A percentile compares a stretch with the other conserved stretches of the same genome.
Evolutionary conservation across 2,797 vertebrate genomes (phyloP).

Genomic region (Sorex maritimensis): DNA sequence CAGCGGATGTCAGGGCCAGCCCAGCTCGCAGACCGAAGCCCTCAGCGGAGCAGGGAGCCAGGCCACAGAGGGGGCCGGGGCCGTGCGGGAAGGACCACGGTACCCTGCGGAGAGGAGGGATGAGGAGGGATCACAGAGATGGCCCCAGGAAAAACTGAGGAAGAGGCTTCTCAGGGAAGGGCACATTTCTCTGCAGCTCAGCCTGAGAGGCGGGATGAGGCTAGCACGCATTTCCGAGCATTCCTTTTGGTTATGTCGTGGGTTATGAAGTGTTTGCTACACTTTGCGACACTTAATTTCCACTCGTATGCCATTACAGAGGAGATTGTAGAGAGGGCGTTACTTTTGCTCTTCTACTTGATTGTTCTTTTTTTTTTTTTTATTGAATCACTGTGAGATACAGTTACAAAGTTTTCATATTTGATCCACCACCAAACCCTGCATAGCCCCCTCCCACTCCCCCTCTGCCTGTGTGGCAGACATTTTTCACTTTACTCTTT

Average conservation of each 20-base stretch:
- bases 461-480: too few species aligned
- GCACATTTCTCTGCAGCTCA: too few species aligned
- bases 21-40: not conserved
- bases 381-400: too few species aligned
- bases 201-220: not conserved
- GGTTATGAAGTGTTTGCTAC: not conserved
- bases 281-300: not conserved
- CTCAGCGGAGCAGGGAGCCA: too few species aligned
- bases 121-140: not conserved
- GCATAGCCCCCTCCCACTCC: too few species aligned
- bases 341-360: constrained; percentile 10
- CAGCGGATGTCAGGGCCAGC: not conserved
- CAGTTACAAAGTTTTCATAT: too few species aligned
- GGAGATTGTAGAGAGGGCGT: not conserved
- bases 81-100: not conserved
- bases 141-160: not conserved
- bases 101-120: constrained; percentile 1
- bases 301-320: not conserved
- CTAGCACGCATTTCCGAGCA: not conserved
- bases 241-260: not conserved
- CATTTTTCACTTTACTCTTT: too few species aligned
- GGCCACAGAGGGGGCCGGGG: too few species aligned
- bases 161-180: too few species aligned
- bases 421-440: too few species aligned
- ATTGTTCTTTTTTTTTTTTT: not conserved